Evolutionary conservation across 1,140 invertebrate species (phyloP), one percentile per base, ranked within the genome.

Genomic region (Trissolcus basalis): DNA sequence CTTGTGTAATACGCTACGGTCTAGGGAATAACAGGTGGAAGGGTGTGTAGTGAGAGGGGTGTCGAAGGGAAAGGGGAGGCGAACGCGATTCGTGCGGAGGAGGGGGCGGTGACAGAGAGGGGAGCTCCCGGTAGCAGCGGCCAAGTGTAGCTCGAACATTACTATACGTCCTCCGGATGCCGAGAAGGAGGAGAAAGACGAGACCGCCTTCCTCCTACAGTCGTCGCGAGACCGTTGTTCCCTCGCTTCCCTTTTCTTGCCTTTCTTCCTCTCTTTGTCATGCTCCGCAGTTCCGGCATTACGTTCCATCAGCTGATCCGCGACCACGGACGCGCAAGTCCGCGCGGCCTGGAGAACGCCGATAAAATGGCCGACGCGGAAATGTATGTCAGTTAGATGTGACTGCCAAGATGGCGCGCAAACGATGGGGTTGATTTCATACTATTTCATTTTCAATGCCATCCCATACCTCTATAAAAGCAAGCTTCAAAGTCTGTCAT

Each of bases 161-260:
- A 84, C 84, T 85, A 84, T 86, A 87, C 86, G 85, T 84, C 82
- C 84, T 84, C 84, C 68, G 76, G 71, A 74, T 79, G 63, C 71
- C 75, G 80, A 63, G 83, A 82, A 86, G 86, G 85, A 86, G 85
- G 86, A 85, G 84, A 84, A 83, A 84, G 78, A 80, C 80, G 77
- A 87, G 86, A 85, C 83, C 86, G 85, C 85, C 85, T 82, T 87
- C 83, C 83, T 84, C 78, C 80, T 80, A 79, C 78, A 69, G 71
- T 68, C 27, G 78, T 72, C 43, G 50, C 48, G 69, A 58, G 36
- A 27, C 35, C 55, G 64, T 68, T 64, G 50, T 45, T 41, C 51
- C 13, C 19, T 47, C 50, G 19, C 54, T 54, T 47, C 54, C 61
- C 51, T 56, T 68, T 67, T 54, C 67, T 73, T 72, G 70, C 53